These are phyloP conservation scores for Drosophila melanosoma DNA, from an alignment of 2,888 invertebrate genomes.

Conservation along the genomic window DNA sequence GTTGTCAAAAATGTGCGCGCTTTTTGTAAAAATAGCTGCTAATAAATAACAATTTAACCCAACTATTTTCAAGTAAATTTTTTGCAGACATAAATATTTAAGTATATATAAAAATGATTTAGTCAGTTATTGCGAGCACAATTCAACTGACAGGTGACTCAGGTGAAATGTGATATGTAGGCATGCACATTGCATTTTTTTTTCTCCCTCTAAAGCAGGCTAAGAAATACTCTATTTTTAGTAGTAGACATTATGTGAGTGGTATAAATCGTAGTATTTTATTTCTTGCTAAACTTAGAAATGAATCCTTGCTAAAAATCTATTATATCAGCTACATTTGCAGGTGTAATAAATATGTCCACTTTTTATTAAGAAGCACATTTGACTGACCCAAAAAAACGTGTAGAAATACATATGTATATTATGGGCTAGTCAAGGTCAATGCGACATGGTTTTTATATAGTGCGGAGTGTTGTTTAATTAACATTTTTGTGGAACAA, in stretches of 20 bases:
- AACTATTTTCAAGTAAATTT: slow-evolving; percentile 66
- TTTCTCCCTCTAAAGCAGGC: neutral
- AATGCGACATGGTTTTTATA: slow-evolving; percentile 47
- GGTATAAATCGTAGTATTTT: accelerated
- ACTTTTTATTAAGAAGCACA: slow-evolving; percentile 1
- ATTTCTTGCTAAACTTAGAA: neutral
- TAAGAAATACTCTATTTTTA: slow-evolving; percentile 3
- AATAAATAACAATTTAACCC: slow-evolving; percentile 68
- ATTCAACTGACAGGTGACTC: slow-evolving; percentile 34
- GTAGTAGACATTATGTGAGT: neutral
- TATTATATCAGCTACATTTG: neutral
- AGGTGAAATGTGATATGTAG: neutral
- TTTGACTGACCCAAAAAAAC: slow-evolving; percentile 9
- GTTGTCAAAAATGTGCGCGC: slow-evolving; percentile 59
- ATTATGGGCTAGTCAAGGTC: slow-evolving; percentile 35
- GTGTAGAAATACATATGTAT: slow-evolving; percentile 13
- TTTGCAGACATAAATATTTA: slow-evolving; percentile 15
- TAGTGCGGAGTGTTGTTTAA: slow-evolving; percentile 36
- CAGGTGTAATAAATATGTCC: neutral
- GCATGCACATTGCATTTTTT: slow-evolving; percentile 1
- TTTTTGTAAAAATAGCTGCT: slow-evolving; percentile 37
- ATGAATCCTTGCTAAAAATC: neutral
- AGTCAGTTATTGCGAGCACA: slow-evolving; percentile 14
- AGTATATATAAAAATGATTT: slow-evolving; percentile 28
- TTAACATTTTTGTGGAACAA: slow-evolving; percentile 62